phyloP scores from a whole-genome alignment of 2,113 vertebrate genomes.

The Lophius piscatorius region DNA sequence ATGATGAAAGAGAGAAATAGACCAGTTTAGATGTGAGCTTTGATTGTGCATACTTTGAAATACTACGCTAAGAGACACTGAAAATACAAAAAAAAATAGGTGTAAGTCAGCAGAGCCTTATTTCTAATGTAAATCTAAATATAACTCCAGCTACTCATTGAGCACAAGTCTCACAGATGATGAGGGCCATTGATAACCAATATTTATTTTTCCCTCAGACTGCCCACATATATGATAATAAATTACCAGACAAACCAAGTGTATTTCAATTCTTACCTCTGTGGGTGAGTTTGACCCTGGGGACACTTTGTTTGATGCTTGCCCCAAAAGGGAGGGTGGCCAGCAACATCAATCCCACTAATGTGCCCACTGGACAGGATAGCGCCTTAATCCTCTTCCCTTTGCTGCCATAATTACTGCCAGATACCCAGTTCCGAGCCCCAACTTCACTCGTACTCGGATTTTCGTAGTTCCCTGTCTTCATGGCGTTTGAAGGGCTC shows the following conservation, averaged over 20 bases:
- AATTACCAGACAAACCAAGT: neutral
- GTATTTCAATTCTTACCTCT: constrained; percentile 84
- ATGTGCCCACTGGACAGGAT: constrained; percentile 66
- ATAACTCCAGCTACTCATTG: too few species aligned
- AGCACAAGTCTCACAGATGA: too few species aligned
- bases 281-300: constrained; percentile 90
- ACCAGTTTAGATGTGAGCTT: neutral
- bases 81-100: too few species aligned
- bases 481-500: constrained; percentile 59
- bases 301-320: constrained; percentile 88
- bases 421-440: constrained; percentile 37
- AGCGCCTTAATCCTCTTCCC: constrained; percentile 61
- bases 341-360: constrained; percentile 78
- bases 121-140: too few species aligned
- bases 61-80: too few species aligned
- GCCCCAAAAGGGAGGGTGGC: constrained; percentile 79
- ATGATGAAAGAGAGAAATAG: neutral
- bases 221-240: neutral
- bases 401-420: constrained; percentile 44
- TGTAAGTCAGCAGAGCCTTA: too few species aligned
- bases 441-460: constrained; percentile 35
- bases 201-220: neutral
- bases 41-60: too few species aligned
- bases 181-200: too few species aligned
- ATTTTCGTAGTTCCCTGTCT: constrained; percentile 36